Base-by-base conservation (phyloP, 1,140 invertebrate species). In the Vanessa atalanta region DNA sequence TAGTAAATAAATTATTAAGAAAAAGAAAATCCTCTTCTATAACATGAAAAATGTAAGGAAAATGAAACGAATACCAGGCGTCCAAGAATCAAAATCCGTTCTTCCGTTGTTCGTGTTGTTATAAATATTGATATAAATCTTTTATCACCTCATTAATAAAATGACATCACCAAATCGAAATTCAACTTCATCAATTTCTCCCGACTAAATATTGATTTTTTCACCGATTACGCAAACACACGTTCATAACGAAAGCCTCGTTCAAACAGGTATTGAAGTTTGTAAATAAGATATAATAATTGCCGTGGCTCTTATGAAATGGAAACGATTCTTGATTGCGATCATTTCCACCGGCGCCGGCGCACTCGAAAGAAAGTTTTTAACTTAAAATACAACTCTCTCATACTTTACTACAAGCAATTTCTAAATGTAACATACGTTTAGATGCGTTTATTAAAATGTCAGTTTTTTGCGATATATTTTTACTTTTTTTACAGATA, bases 321-420 rank as follows among this genome's bases (percentile, higher is more conserved):
- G 77, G 51, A 77, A 77, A 77, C 75, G 50, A 55, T 60, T 75
- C 69, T 64, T 70, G 76, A 74, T 78, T 64, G 72, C 20, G 50
- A 73, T 73, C 65, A 69, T 78, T 78, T 71, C 69, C 73, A 76
- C 61, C 47, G 64, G 73, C 66, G 66, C 50, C 72, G 72, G 43
- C 51, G 67, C 31, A 61, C 64, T 75, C 68, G 53, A 76, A 79
- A 73, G 77, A 79, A 79, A 79, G 77, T 73, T 75, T 66, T 72
- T 71, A 69, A 73, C 51, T 77, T 73, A 77, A 73, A 71, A 78
- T 70, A 78, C 75, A 69, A 65, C 77, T 79, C 77, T 63, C 77
- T 72, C 72, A 37, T 66, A 68, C 47, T 72, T 67, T 48, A 73
- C 53, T 67, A 61, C 61, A 12, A 37, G 47, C 47, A 73, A 51